Evolutionary conservation across 2,888 invertebrate genomes (phyloP), one percentile per base, ranked within the genome.

Genomic region (Dexiosoma caninum): DNA sequence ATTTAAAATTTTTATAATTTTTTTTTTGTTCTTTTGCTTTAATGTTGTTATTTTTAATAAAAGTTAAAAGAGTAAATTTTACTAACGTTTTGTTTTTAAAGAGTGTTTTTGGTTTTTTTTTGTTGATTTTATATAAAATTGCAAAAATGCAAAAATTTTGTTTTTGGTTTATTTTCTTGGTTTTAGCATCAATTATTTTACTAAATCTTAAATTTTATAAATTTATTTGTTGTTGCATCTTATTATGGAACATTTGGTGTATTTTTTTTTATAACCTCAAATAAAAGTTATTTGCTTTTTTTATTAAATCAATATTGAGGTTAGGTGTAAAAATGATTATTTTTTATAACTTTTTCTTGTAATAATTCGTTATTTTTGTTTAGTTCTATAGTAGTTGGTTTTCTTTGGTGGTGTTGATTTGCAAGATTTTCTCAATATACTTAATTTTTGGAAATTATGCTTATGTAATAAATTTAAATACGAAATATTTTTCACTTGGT

Each of bases 71-170:
- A 89, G 89, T 89, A 88, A 88, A 87, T 89, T 89, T 88, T 87
- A 87, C 88, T 88, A 88, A 87, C 86, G 83, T 78, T 86, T 82
- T 83, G 83, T 55, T 79, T 76, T 75, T 70, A 67, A 62, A 80
- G 35, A 72, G 57, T 79, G 40, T 71, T 70, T 79, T 75, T 82
- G 27, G 27, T 83, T 78, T 78, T 60, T 83, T 71, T 82, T 40
- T 42, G 14, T 82, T 84, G 82, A 82, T 82, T 81, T 85, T 86
- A 84, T 89, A 90, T 89, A 90, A 90, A 89, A 89, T 88, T 90
- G 90, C 90, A 89, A 89, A 89, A 90, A 90, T 90, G 90, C 90
- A 89, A 89, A 90, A 89, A 89, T 84, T 84, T 77, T 69, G 76
- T 82, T 83, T 78, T 80, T 78, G 78, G 23, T 12, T 51, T 27